Evolutionary conservation across 2,113 vertebrate genomes (phyloP).

Genomic region (Tinamus guttatus): DNA sequence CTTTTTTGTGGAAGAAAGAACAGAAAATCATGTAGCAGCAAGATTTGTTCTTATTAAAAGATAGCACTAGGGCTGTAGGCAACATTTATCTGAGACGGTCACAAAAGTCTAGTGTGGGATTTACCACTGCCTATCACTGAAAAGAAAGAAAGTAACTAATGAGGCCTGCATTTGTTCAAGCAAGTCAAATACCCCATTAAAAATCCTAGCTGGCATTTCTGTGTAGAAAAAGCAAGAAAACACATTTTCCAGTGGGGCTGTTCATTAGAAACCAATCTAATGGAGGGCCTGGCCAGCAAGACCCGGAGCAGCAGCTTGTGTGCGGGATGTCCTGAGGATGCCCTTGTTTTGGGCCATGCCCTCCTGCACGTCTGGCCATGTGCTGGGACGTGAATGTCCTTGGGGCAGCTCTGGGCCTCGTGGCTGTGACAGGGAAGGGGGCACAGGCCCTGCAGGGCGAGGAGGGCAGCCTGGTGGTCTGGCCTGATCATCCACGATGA

Average conservation of each 20-base stretch:
- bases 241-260: accelerated
- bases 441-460: not conserved
- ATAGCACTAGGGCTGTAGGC: not conserved
- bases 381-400: accelerated
- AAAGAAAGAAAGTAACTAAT: not conserved
- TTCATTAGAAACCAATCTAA: not conserved
- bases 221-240: not conserved
- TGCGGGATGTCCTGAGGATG: accelerated
- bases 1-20: not conserved
- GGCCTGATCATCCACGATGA: not conserved
- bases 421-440: not conserved
- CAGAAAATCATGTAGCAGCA: not conserved
- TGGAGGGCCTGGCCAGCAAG: not conserved
- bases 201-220: not conserved
- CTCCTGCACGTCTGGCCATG: accelerated
- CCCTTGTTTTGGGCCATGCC: not conserved
- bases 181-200: not conserved
- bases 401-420: accelerated
- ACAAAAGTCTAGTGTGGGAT: slow-evolving; percentile 17
- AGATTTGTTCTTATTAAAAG: slow-evolving; percentile 47
- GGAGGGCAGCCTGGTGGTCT: too few species aligned
- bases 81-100: slow-evolving; percentile 16
- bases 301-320: accelerated
- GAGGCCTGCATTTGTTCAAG: slow-evolving; percentile 34
- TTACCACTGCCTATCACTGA: not conserved